These are phyloP conservation scores for Heliconius erato DNA, from an alignment of 2,888 invertebrate species.

Conservation along the genomic window DNA sequence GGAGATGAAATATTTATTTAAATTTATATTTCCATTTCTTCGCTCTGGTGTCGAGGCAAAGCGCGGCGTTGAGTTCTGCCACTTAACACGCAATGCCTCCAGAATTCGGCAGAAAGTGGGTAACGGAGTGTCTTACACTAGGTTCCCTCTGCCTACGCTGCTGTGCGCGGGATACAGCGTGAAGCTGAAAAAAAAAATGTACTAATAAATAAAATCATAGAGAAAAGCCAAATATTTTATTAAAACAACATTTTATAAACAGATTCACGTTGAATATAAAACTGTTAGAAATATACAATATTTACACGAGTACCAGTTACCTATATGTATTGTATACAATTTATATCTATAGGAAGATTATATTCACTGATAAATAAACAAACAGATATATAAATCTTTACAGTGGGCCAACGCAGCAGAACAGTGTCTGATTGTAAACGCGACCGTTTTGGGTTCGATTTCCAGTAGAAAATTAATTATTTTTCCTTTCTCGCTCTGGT, in stretches of 20 bases:
- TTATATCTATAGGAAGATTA: constrained; percentile 1
- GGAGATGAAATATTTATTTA: too few species aligned
- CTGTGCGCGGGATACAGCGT: too few species aligned
- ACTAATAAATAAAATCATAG: not conserved
- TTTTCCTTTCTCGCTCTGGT: not conserved
- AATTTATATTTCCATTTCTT: too few species aligned
- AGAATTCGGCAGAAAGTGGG: too few species aligned
- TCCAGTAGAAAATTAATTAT: not conserved
- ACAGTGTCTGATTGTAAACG: not conserved
- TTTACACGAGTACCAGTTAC: constrained; percentile 16
- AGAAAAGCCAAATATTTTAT: constrained; percentile 30
- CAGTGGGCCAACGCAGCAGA: too few species aligned
- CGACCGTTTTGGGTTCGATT: not conserved
- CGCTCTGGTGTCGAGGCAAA: too few species aligned
- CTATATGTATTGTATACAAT: constrained; percentile 10
- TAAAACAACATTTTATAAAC: constrained; percentile 28
- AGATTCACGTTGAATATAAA: constrained; percentile 26
- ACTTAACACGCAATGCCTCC: too few species aligned
- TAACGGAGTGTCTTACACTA: too few species aligned
- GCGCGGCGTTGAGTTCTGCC: too few species aligned
- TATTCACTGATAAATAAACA: constrained; percentile 11
- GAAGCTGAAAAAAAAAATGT: not conserved
- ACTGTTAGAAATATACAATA: constrained; percentile 26
- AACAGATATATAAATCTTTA: not conserved
- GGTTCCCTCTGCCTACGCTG: too few species aligned